These are phyloP conservation scores for Meta bourneti DNA, from an alignment of 2,888 invertebrate genomes.

Conservation along the genomic window DNA sequence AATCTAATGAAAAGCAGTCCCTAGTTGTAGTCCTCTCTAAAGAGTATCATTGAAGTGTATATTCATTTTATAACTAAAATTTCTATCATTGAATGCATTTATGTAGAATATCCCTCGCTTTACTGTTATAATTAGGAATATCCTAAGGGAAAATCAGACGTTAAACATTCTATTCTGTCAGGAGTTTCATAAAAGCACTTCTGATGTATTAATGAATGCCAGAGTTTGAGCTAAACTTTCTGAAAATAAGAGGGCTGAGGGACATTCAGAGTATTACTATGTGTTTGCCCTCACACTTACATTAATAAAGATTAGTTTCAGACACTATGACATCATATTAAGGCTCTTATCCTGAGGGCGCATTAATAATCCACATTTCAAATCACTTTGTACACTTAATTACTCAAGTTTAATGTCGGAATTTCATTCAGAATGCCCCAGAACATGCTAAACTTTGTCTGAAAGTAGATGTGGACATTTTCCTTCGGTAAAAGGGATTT, in stretches of 20 bases:
- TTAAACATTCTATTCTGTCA: neutral
- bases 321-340: neutral
- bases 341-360: conserved; percentile 12
- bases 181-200: neutral
- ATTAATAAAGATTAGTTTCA: conserved; percentile 26
- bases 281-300: neutral
- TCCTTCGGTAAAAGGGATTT: neutral
- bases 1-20: too few relatives aligned
- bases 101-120: neutral
- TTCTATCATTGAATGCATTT: neutral
- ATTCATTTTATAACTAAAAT: neutral
- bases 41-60: too few relatives aligned
- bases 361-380: neutral
- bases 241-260: conserved; percentile 4
- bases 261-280: neutral
- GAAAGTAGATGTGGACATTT: neutral
- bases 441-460: neutral
- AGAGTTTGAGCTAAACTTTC: conserved; percentile 21
- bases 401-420: neutral
- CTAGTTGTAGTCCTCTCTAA: too few relatives aligned
- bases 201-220: neutral
- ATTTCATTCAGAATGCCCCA: neutral
- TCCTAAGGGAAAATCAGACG: neutral
- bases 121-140: neutral
- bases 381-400: conserved; percentile 7